These are phyloP conservation scores for Leucophenga montana DNA, from an alignment of 2,888 invertebrate species.

Conservation along the genomic window DNA sequence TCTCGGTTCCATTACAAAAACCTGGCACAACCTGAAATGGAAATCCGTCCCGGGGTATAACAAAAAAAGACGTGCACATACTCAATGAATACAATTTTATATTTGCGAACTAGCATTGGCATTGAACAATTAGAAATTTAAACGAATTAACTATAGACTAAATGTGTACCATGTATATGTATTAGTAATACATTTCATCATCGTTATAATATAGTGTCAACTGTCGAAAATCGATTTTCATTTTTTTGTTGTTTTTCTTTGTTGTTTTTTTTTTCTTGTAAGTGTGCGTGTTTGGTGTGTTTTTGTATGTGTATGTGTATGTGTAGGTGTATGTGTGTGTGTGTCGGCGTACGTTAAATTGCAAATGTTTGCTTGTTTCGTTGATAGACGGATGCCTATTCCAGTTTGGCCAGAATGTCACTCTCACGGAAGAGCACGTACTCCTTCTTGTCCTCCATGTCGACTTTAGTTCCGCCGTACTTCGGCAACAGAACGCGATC, in stretches of 20 bases:
- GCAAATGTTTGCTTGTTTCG: not conserved
- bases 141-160: too few species aligned
- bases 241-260: not conserved
- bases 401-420: constrained; percentile 95
- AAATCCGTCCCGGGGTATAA: too few species aligned
- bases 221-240: not conserved
- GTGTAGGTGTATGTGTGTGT: not conserved
- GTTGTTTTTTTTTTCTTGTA: not conserved
- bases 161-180: too few species aligned
- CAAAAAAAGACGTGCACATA: too few species aligned
- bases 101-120: not conserved
- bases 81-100: too few species aligned
- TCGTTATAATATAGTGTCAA: constrained; percentile 11
- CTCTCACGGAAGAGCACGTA: constrained; percentile 94
- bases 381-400: constrained; percentile 63
- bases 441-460: constrained; percentile 90
- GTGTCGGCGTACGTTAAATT: not conserved
- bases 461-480: constrained; percentile 97
- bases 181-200: constrained; percentile 48
- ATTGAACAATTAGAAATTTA: constrained; percentile 15
- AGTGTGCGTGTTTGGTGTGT: constrained; percentile 1
- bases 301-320: not conserved
- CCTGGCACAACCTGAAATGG: not conserved
- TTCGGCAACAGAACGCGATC: constrained; percentile 96
- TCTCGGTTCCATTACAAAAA: too few species aligned